These are phyloP conservation scores for Molorchus minor DNA, from an alignment of 2,888 invertebrate genomes.

Conservation along the genomic window DNA sequence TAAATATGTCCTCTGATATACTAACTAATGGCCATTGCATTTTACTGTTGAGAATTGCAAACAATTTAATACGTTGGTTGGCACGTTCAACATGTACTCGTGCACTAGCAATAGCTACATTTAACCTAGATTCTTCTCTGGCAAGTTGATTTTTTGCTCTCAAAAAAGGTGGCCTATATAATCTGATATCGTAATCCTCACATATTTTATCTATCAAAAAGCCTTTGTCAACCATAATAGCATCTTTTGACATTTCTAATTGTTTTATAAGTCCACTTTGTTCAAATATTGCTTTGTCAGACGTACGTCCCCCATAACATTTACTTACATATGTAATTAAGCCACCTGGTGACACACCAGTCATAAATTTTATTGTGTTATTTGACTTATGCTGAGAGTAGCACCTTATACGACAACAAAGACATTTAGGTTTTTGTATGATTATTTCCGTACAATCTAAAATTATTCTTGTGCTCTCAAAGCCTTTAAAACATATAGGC, in stretches of 20 bases:
- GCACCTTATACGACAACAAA: conserved; percentile 3
- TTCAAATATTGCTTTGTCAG: conserved; percentile 13
- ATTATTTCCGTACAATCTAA: conserved; percentile 48
- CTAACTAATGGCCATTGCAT: conserved; percentile 15
- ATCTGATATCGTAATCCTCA: conserved; percentile 17
- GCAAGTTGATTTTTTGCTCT: conserved; percentile 27
- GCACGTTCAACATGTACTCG: conserved; percentile 24
- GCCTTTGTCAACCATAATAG: conserved; percentile 3
- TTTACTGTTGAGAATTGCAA: conserved; percentile 7
- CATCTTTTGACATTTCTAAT: neutral
- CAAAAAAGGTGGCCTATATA: conserved; percentile 26
- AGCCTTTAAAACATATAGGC: conserved; percentile 45
- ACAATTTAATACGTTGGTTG: neutral
- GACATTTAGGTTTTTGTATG: conserved; percentile 3
- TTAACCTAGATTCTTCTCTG: conserved; percentile 21
- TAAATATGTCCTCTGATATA: conserved; percentile 5
- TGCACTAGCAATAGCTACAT: conserved; percentile 26
- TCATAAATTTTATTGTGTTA: no score
- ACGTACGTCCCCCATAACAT: conserved; percentile 16
- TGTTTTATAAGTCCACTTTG: conserved; percentile 7
- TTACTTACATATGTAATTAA: conserved; percentile 13
- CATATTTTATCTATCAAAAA: neutral
- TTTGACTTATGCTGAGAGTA: conserved; percentile 8
- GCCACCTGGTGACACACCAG: conserved; percentile 13
- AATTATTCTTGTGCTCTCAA: conserved; percentile 38